Evolutionary conservation across 2,113 vertebrate genomes (phyloP).

Genomic region (Eulemur macaco): DNA sequence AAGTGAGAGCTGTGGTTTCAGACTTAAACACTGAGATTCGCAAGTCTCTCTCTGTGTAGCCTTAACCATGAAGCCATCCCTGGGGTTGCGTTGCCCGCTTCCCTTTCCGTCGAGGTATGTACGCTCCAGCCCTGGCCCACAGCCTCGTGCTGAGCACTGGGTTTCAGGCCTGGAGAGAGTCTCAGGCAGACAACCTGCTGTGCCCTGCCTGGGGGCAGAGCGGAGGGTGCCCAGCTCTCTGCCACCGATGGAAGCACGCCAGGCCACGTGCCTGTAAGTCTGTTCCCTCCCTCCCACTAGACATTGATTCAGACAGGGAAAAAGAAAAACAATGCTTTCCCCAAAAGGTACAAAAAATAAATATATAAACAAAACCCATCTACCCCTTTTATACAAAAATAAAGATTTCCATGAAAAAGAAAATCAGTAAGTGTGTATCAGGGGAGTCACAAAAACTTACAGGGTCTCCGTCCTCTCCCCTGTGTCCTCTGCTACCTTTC

Average conservation of each 20-base stretch:
- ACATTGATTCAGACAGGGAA: not conserved
- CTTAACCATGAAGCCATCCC: not conserved
- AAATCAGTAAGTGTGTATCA: not conserved
- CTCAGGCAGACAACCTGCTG: not conserved
- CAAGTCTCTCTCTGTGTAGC: not conserved
- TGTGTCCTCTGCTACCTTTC: slow-evolving; percentile 74
- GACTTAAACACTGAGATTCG: not conserved
- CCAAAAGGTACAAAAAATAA: not conserved
- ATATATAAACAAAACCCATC: not conserved
- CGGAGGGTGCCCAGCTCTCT: not conserved
- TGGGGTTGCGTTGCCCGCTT: not conserved
- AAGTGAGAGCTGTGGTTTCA: not conserved
- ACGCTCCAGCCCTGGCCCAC: not conserved
- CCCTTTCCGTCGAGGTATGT: not conserved
- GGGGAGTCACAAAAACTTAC: slow-evolving; percentile 66
- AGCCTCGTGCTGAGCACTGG: not conserved
- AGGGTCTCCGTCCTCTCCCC: slow-evolving; percentile 78
- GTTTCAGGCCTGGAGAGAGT: not conserved
- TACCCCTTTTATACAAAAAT: not conserved
- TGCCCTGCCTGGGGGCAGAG: rapidly evolving
- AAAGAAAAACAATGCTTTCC: not conserved
- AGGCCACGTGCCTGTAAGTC: rapidly evolving
- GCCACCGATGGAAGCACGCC: not conserved
- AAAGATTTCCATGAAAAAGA: not conserved
- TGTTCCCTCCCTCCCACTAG: no score